Conservation (phyloP, 2,113 vertebrate genomes). For the Typhlomys cinereus region DNA sequence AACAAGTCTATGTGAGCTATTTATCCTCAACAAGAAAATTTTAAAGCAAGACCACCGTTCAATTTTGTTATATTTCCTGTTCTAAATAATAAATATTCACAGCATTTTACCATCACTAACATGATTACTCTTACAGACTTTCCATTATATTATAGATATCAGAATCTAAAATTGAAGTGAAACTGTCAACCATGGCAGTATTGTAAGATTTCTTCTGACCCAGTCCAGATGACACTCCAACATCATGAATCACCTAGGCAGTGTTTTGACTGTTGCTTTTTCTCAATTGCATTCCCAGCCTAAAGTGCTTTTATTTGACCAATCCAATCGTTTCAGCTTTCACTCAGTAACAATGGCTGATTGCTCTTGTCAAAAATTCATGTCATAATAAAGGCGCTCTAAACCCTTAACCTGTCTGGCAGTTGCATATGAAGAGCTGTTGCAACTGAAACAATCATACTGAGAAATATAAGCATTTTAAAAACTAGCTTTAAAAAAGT, state of each 20-base stretch:
- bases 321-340: conserved; percentile 64
- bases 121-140: background rate
- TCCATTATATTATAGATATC: conserved; percentile 46
- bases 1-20: background rate
- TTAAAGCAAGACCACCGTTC: background rate
- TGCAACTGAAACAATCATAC: conserved; percentile 64
- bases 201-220: conserved; percentile 66
- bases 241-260: conserved; percentile 75
- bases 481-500: conserved; percentile 67
- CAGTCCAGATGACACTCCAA: conserved; percentile 71
- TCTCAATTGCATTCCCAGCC: conserved; percentile 64
- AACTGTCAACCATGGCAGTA: conserved; percentile 53
- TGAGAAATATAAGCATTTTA: conserved; percentile 57
- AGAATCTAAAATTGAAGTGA: conserved; percentile 55
- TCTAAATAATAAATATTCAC: conserved; percentile 34
- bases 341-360: conserved; percentile 74
- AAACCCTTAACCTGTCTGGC: conserved; percentile 66
- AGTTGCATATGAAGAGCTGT: conserved; percentile 55
- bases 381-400: conserved; percentile 73
- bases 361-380: conserved; percentile 73
- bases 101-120: conserved; percentile 29
- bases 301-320: conserved; percentile 75
- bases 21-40: conserved; percentile 10
- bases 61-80: background rate
- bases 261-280: conserved; percentile 78